These are phyloP conservation scores for Toxotes chatareus DNA, from an alignment of 2,113 vertebrate species.

Conservation along the genomic window DNA sequence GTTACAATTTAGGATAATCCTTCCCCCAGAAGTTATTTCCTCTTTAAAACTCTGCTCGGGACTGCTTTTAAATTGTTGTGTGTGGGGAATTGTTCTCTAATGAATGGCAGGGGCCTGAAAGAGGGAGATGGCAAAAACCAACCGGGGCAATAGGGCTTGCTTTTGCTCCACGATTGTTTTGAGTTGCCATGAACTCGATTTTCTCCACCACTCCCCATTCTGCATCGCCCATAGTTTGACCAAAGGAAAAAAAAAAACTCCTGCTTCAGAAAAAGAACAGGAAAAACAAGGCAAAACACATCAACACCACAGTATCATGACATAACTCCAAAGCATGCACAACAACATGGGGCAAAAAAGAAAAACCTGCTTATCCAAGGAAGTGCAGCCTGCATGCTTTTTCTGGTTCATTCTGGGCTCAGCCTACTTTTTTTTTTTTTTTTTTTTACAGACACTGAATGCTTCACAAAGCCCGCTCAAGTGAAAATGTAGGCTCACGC, in stretches of 20 bases:
- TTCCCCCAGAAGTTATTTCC: not conserved
- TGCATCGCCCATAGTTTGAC: slow-evolving; percentile 20
- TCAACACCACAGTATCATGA: not conserved
- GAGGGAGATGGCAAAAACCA: slow-evolving; percentile 34
- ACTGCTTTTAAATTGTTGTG: slow-evolving; percentile 35
- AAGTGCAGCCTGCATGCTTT: slow-evolving; percentile 8
- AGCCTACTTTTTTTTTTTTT: not conserved
- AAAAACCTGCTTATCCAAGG: slow-evolving; percentile 1
- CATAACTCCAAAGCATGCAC: slow-evolving; percentile 32
- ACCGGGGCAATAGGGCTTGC: slow-evolving; percentile 38
- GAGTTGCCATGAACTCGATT: slow-evolving; percentile 32
- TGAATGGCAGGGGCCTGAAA: slow-evolving; percentile 68
- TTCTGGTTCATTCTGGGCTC: slow-evolving; percentile 19
- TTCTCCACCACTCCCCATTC: slow-evolving; percentile 28
- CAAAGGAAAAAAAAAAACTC: no score
- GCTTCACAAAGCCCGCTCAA: not conserved
- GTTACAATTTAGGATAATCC: not conserved
- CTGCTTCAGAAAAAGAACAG: slow-evolving; percentile 19
- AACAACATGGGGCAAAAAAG: slow-evolving; percentile 1
- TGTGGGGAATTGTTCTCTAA: slow-evolving; percentile 17
- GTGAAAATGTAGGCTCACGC: not conserved
- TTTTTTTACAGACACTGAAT: not conserved
- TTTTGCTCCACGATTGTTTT: slow-evolving; percentile 38
- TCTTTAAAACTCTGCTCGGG: slow-evolving; percentile 69
- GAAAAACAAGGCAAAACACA: slow-evolving; percentile 44